Conservation (phyloP, 2,113 vertebrate species). For the Heterotilapia buettikoferi region DNA sequence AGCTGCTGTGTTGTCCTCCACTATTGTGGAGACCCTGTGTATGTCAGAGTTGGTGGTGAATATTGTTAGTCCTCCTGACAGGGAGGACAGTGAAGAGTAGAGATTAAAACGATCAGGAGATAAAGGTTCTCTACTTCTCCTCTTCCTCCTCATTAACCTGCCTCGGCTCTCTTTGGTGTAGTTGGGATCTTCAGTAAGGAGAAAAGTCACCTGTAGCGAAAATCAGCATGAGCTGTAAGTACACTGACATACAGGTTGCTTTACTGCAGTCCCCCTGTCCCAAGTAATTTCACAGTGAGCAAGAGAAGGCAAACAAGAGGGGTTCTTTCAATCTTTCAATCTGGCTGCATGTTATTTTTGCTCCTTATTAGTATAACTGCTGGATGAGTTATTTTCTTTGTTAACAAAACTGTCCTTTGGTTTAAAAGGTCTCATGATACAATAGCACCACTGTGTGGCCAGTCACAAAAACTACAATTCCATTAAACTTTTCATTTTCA, state of each 20-base stretch:
- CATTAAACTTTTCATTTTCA: neutral
- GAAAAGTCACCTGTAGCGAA: slow-evolving; percentile 76
- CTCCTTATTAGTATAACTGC: neutral
- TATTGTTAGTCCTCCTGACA: slow-evolving; percentile 81
- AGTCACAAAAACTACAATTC: neutral
- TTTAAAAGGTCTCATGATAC: neutral
- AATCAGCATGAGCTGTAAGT: neutral
- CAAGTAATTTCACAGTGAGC: neutral
- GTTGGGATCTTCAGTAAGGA: slow-evolving; percentile 79
- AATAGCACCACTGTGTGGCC: neutral
- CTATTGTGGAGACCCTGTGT: slow-evolving; percentile 68
- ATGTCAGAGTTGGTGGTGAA: slow-evolving; percentile 82
- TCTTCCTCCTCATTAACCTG: slow-evolving; percentile 33
- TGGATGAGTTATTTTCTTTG: neutral
- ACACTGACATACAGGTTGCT: neutral
- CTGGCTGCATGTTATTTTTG: neutral
- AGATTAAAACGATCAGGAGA: slow-evolving; percentile 76
- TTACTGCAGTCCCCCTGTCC: neutral
- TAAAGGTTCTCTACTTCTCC: slow-evolving; percentile 62
- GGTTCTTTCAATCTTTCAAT: neutral
- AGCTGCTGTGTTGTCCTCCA: slow-evolving; percentile 72
- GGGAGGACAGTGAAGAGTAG: slow-evolving; percentile 73
- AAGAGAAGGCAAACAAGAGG: neutral
- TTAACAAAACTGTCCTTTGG: neutral
- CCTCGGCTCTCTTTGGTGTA: neutral